phyloP scores from a whole-genome alignment of 1,140 invertebrate species.

The Calliopsis andreniformis region DNA sequence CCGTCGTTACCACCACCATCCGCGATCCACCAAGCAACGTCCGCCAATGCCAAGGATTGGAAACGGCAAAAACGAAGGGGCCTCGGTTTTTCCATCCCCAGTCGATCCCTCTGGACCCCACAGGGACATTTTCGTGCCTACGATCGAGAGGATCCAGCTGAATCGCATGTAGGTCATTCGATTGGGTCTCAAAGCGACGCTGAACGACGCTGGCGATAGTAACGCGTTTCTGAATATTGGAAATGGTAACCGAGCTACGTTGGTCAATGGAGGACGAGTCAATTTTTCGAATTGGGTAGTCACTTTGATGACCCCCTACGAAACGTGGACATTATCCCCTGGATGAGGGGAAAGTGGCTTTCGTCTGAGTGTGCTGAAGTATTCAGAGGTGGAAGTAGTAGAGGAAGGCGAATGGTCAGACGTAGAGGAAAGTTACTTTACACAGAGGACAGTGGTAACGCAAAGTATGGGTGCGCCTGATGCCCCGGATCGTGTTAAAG shows the following conservation, averaged over 20 bases:
- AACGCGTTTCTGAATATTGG: too few species aligned
- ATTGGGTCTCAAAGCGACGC: not conserved
- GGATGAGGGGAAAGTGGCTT: not conserved
- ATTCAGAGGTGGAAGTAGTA: not conserved
- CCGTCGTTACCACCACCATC: slow-evolving; percentile 44
- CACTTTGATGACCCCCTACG: too few species aligned
- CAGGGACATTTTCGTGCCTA: not conserved
- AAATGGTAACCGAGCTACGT: too few species aligned
- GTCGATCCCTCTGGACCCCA: not conserved
- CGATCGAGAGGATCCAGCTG: not conserved
- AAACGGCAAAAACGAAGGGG: slow-evolving; percentile 16
- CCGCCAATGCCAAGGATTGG: slow-evolving; percentile 53
- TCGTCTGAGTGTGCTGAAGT: not conserved
- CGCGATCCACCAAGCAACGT: slow-evolving; percentile 8
- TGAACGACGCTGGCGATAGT: too few species aligned
- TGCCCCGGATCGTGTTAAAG: not conserved
- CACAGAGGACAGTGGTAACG: slow-evolving; percentile 16
- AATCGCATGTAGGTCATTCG: slow-evolving; percentile 20
- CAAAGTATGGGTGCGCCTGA: slow-evolving; percentile 29
- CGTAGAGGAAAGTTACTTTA: slow-evolving; percentile 28
- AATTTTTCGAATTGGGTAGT: too few species aligned
- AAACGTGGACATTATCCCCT: too few species aligned
- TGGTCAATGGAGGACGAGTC: too few species aligned
- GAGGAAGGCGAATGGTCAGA: not conserved
- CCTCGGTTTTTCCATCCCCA: not conserved